A percentile compares a stretch with the other conserved stretches of the same genome.
phyloP scores from a whole-genome alignment of 1,140 invertebrate species.

The Pemphigus obesinymphae region DNA sequence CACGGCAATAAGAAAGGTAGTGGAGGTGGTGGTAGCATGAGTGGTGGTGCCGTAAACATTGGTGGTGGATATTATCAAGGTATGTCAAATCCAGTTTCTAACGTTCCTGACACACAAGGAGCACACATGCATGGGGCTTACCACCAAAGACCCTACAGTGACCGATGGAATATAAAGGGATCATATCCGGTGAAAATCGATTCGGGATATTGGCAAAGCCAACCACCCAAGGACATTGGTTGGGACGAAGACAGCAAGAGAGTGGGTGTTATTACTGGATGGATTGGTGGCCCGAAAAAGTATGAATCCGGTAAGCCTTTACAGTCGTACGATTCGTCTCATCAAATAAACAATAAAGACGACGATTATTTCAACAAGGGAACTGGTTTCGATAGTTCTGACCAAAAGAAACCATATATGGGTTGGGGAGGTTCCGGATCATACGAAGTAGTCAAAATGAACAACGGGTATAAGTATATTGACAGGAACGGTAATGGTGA shows the following conservation, averaged over 20 bases:
- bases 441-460: conserved; percentile 32
- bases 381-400: not conserved
- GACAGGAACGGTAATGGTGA: conserved; percentile 12
- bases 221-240: conserved; percentile 41
- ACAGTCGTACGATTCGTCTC: not conserved
- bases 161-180: conserved; percentile 40
- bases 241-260: conserved; percentile 38
- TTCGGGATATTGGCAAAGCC: conserved; percentile 42
- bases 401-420: conserved; percentile 19
- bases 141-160: not conserved
- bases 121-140: not conserved
- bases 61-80: conserved; percentile 29
- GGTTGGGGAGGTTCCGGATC: conserved; percentile 34
- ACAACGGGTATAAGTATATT: conserved; percentile 13
- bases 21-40: no score
- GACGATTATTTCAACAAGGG: conserved; percentile 35
- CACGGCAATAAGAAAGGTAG: conserved; percentile 1
- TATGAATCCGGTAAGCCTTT: not conserved
- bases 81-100: not conserved
- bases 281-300: conserved; percentile 33
- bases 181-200: conserved; percentile 40
- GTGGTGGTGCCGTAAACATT: not conserved
- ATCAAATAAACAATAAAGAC: not conserved
- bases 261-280: conserved; percentile 30
- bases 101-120: not conserved